Percentiles rank a stretch among this genome's conserved stretches.
These are phyloP conservation scores for Hydractinia symbiolongicarpus DNA, from an alignment of 30 jellyfish, hydroid and myxozoan genomes.

Conservation along the genomic window DNA sequence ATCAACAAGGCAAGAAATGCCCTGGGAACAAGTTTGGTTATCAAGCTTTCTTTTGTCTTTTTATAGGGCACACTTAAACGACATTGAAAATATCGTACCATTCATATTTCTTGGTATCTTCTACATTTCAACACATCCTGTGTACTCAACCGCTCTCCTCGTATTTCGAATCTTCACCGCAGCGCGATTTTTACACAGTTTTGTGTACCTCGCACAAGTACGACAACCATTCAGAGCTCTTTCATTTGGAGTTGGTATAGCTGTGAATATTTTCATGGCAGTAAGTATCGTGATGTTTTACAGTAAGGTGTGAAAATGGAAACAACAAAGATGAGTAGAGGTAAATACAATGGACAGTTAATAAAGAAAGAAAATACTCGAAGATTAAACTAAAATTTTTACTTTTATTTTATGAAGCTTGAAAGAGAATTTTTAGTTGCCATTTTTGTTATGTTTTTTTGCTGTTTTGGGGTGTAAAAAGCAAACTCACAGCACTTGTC, in stretches of 20 bases:
- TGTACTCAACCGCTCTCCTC: constrained; percentile 32
- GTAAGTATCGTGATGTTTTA: neutral
- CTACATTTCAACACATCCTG: constrained; percentile 48
- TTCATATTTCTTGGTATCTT: constrained; percentile 51
- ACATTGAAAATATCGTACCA: constrained; percentile 60
- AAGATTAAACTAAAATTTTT: too few relatives aligned
- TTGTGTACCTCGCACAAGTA: constrained; percentile 31
- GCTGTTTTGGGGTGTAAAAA: too few relatives aligned
- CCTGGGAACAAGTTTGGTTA: too few relatives aligned
- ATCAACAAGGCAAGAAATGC: too few relatives aligned
- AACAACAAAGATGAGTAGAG: too few relatives aligned
- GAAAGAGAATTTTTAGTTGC: too few relatives aligned
- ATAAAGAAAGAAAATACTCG: too few relatives aligned
- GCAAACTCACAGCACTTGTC: too few relatives aligned
- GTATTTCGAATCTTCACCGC: constrained; percentile 52
- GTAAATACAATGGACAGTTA: too few relatives aligned
- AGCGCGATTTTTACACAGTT: constrained; percentile 36
- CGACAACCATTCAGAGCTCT: constrained; percentile 16
- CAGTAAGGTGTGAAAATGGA: too few relatives aligned
- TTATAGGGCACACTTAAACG: constrained; percentile 55
- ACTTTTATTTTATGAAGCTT: too few relatives aligned
- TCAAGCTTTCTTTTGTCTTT: neutral
- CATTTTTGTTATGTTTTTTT: too few relatives aligned
- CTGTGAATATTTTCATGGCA: neutral
- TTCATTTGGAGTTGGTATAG: constrained; percentile 1